These are phyloP conservation scores for Vesta saturnalis DNA, from an alignment of 2,888 invertebrate species.

Conservation along the genomic window DNA sequence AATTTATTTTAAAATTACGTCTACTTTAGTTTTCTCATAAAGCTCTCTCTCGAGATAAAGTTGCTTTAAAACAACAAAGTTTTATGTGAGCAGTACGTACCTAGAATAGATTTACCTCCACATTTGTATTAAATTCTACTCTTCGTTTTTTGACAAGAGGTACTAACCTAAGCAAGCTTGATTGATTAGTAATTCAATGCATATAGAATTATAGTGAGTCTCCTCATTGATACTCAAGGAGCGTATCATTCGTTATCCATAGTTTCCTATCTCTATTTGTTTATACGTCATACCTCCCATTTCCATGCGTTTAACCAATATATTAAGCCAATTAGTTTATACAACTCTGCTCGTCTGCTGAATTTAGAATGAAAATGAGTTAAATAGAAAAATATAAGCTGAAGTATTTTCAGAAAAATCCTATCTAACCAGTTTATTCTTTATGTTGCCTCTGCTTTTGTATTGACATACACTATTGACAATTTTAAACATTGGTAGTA, in stretches of 20 bases:
- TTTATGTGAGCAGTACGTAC: constrained; percentile 2
- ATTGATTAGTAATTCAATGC: constrained; percentile 2
- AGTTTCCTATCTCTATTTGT: background rate
- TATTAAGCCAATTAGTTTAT: background rate
- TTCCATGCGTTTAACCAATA: background rate
- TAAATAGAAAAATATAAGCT: no score
- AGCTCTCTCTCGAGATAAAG: background rate
- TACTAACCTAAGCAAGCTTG: background rate
- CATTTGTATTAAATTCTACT: background rate
- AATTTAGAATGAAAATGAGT: no score
- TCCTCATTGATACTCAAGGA: background rate
- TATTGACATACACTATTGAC: constrained; percentile 22
- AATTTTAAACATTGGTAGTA: constrained; percentile 16
- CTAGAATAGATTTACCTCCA: constrained; percentile 8
- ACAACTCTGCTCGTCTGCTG: no score
- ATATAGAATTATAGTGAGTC: background rate
- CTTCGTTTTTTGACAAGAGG: background rate
- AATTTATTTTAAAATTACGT: constrained; percentile 5
- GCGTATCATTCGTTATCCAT: background rate
- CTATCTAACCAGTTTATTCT: constrained; percentile 17
- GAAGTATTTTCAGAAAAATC: no score
- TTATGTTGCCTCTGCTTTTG: constrained; percentile 4
- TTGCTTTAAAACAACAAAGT: constrained; percentile 5
- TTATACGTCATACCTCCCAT: background rate
- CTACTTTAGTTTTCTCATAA: background rate